phyloP scores from a whole-genome alignment of 2,797 vertebrate genomes.

The Bradypodion ventrale region DNA sequence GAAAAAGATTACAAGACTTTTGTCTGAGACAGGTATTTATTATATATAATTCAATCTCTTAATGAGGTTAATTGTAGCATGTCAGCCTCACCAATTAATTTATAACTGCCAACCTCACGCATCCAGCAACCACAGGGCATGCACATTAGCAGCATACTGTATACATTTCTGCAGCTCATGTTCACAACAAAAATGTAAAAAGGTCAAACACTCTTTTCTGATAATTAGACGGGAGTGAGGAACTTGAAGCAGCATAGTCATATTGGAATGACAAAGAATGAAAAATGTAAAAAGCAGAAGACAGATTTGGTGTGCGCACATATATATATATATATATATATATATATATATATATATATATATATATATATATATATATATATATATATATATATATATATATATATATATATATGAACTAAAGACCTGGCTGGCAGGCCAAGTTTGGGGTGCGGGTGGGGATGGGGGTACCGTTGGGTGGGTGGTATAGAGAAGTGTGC shows the following conservation, averaged over 20 bases:
- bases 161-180: background rate
- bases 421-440: too few species aligned
- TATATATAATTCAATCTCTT: constrained; percentile 63
- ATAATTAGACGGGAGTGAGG: constrained; percentile 1
- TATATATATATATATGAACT: too few species aligned
- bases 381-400: too few species aligned
- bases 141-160: background rate
- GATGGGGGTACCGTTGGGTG: too few species aligned
- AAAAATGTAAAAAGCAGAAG: background rate
- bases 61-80: constrained; percentile 61
- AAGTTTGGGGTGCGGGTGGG: too few species aligned
- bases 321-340: too few species aligned
- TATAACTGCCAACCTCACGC: constrained; percentile 49
- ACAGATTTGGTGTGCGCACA: too few species aligned
- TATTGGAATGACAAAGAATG: background rate
- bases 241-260: background rate
- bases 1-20: constrained; percentile 55
- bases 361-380: too few species aligned
- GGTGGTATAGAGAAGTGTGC: too few species aligned
- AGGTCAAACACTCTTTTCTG: constrained; percentile 20
- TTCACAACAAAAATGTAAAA: background rate
- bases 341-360: too few species aligned
- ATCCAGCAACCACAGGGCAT: constrained; percentile 45
- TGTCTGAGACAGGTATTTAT: constrained; percentile 62
- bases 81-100: constrained; percentile 61